A percentile compares a stretch with the other conserved stretches of the same genome.
These are phyloP conservation scores for Lacerta bilineata DNA, from an alignment of 2,797 vertebrate genomes.

Conservation along the genomic window DNA sequence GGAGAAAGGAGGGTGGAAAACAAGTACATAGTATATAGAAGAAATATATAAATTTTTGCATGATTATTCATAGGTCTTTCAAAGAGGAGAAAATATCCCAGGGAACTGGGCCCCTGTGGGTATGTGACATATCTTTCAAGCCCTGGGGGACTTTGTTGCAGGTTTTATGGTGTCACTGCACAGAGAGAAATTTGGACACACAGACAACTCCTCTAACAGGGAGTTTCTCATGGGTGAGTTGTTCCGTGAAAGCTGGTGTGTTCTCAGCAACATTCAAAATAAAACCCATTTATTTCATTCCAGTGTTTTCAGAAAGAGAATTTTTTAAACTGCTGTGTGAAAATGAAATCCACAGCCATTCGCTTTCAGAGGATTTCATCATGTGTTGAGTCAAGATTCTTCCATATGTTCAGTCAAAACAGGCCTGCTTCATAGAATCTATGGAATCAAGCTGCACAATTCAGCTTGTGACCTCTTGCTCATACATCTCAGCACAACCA, in stretches of 20 bases:
- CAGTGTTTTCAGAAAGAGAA: background rate
- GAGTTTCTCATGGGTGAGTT: constrained; percentile 31
- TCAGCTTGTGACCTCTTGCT: background rate
- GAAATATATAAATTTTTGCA: background rate
- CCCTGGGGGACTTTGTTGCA: constrained; percentile 8
- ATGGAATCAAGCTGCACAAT: background rate
- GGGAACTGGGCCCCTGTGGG: constrained; percentile 27
- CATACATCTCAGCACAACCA: no score
- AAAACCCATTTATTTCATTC: background rate
- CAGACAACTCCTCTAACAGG: constrained; percentile 18
- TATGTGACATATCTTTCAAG: constrained; percentile 22
- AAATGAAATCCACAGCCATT: background rate
- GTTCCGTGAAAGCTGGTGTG: background rate
- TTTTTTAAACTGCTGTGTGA: background rate
- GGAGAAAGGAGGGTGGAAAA: background rate
- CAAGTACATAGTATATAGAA: background rate
- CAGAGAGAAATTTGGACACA: constrained; percentile 25
- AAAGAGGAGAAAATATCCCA: constrained; percentile 51
- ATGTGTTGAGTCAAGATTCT: background rate
- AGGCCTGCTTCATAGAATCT: background rate
- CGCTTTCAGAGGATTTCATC: background rate
- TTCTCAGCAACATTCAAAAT: background rate
- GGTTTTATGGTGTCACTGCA: constrained; percentile 30
- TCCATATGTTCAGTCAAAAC: background rate
- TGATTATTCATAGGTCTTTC: background rate